Base-by-base conservation (phyloP, 2,888 invertebrate species). In the Trichogramma dendrolimi region DNA sequence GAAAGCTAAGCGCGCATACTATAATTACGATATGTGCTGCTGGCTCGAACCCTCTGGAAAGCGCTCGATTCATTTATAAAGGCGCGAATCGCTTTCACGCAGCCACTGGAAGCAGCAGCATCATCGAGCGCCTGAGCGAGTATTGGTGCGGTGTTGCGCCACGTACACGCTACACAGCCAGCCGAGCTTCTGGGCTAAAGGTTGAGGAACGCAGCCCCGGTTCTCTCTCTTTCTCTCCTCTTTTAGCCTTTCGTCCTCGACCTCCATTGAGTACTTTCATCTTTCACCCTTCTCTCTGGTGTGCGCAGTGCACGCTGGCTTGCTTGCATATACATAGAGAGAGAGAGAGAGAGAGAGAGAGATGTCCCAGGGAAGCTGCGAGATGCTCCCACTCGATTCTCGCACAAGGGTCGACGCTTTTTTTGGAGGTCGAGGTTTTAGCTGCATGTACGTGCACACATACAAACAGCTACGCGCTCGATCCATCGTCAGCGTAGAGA, bases 191-290 rank as follows among this genome's bases (percentile, higher is more conserved):
- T 77, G 71, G 77, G 77, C 72, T 77, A 78, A 77, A 78, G 77
- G 78, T 78, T 76, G 78, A 78, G 72, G 78, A 78, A 78, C 79
- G 77, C 75, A 70, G 68, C 75, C 76, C 73, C 73, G 71, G 67
- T 65, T 27, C 27, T 48, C 60, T 42, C 58, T n/a, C 52, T 62
- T 46, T 60, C 55, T 50, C 51, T 53, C 52, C 50, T 61, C 62
- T 64, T 62, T 52, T 64, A 61, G 61, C 67, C 65, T 66, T 60
- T 65, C 67, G 70, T 63, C 67, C 68, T 67, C 66, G 65, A 67
- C 69, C 65, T 68, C 65, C 62, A 67, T 67, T 67, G 63, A 58
- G 63, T 61, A 59, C 63, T 60, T 64, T 64, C 58, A 61, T 68
- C 69, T 64, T 67, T 68, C 51, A 66, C 60, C 67, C 62, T 11